Evolutionary conservation across 2,888 invertebrate species (phyloP), one percentile per base, ranked within the genome.

Genomic region (Lasioglossum leucozonium): DNA sequence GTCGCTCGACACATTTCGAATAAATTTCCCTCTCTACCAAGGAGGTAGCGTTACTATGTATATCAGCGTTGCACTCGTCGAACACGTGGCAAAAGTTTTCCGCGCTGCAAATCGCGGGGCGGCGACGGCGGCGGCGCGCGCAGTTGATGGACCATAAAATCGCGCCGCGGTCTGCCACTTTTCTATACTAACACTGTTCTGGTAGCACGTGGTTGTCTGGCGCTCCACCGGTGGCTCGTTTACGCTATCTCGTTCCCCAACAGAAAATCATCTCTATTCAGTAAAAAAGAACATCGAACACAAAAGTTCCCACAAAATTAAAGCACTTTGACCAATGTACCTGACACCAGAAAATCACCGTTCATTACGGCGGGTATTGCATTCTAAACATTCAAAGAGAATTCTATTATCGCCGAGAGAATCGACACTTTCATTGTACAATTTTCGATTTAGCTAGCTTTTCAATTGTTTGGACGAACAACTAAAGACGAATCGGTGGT

Each of bases 81-180:
- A 65, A 65, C 65, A 65, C 65, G 65, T 65, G 65, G 65, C 65
- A 65, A 30, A 65, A 65, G 65, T 34, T 65, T 30, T 65, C 65
- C 65, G 34, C 65, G 34, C 34, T 34, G 65, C 65, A 6, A 65
- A 34, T 18, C 22, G 65, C 34, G 13, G 55, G 18, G 26, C 62
- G 16, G 30, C 62, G 58, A 3, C 34, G 34, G 34, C n/a, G 16
- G 34, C n/a, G 16, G 58, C 58, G 58, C 62, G 30, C 65, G 67
- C 67, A 22, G 67, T 67, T 67, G 85, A 85, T 83, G 87, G 91
- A 81, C 85, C 87, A 87, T 91, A 90, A 91, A 91, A 88, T 88
- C 88, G 84, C 81, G 79, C 85, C 84, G 79, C 84, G 82, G 87
- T 82, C 82, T 76, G 72, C 72, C 87, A 74, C 81, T 82, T 82